Conservation (phyloP, 2,888 invertebrate genomes). For the Tiphia femorata region DNA sequence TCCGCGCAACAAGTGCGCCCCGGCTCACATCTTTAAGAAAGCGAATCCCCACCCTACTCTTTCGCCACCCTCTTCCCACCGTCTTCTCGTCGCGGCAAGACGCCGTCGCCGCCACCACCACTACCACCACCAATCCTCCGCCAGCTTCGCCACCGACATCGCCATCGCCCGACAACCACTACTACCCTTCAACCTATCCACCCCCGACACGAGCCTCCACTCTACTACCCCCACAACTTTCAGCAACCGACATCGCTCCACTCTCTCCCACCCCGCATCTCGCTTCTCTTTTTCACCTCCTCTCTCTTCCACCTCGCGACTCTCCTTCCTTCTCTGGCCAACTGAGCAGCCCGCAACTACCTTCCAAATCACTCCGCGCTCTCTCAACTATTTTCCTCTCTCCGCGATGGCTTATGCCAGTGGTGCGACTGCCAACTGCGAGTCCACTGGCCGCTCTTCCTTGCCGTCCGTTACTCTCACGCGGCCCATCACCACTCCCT, state of each 20-base stretch:
- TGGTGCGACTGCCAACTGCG: slow-evolving; percentile 27
- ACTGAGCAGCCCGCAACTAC: slow-evolving; percentile 24
- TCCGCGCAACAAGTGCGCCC: slow-evolving; percentile 65
- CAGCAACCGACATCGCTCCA: background rate
- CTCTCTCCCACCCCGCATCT: background rate
- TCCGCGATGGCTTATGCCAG: slow-evolving; percentile 18
- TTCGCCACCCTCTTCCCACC: slow-evolving; percentile 7
- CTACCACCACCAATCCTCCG: background rate
- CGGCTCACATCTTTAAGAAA: slow-evolving; percentile 64
- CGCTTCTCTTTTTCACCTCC: background rate
- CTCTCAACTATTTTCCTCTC: slow-evolving; percentile 26
- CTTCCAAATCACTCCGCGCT: slow-evolving; percentile 39
- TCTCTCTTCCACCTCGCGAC: background rate
- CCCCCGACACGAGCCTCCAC: too few species aligned
- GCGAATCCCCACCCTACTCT: slow-evolving; percentile 28
- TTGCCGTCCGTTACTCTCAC: slow-evolving; percentile 1
- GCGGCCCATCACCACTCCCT: background rate
- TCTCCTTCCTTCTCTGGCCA: background rate
- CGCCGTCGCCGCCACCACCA: background rate
- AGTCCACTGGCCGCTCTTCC: background rate
- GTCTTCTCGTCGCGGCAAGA: background rate
- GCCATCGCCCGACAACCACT: too few species aligned
- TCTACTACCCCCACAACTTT: too few species aligned
- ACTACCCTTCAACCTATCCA: too few species aligned
- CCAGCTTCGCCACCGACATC: background rate